These are phyloP conservation scores for Salvator merianae DNA, from an alignment of 2,113 vertebrate species.

Conservation along the genomic window DNA sequence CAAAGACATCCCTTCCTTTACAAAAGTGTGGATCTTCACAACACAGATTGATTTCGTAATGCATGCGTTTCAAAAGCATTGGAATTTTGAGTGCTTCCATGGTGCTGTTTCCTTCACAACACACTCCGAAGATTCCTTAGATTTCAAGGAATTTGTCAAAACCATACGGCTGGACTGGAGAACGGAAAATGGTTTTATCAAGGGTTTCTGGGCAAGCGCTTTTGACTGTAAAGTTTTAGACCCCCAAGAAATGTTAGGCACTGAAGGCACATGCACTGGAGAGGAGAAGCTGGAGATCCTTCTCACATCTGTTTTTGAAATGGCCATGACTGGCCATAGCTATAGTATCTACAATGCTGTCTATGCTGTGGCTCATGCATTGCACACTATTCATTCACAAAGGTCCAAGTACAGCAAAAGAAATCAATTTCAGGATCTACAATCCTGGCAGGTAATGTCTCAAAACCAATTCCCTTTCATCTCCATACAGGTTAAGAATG, in stretches of 20 bases:
- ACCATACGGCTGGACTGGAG: too few relatives aligned
- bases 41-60: background rate
- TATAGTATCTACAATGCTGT: background rate
- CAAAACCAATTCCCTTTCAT: too few relatives aligned
- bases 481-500: too few relatives aligned
- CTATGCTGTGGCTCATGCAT: background rate
- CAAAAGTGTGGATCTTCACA: constrained; percentile 9
- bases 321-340: background rate
- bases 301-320: background rate
- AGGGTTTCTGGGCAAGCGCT: background rate
- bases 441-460: too few relatives aligned
- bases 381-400: background rate
- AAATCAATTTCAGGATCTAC: too few relatives aligned
- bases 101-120: background rate
- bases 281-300: background rate
- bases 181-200: background rate
- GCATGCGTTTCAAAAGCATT: background rate
- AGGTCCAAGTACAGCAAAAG: background rate
- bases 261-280: background rate
- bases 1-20: too few relatives aligned
- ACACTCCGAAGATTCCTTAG: background rate
- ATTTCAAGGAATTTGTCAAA: background rate
- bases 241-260: too few relatives aligned
- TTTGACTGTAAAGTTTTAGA: background rate
- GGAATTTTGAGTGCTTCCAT: background rate